A percentile compares a stretch with the other conserved stretches of the same genome.
phyloP scores from a whole-genome alignment of 2,113 vertebrate species.

The Pomatostomus ruficeps region DNA sequence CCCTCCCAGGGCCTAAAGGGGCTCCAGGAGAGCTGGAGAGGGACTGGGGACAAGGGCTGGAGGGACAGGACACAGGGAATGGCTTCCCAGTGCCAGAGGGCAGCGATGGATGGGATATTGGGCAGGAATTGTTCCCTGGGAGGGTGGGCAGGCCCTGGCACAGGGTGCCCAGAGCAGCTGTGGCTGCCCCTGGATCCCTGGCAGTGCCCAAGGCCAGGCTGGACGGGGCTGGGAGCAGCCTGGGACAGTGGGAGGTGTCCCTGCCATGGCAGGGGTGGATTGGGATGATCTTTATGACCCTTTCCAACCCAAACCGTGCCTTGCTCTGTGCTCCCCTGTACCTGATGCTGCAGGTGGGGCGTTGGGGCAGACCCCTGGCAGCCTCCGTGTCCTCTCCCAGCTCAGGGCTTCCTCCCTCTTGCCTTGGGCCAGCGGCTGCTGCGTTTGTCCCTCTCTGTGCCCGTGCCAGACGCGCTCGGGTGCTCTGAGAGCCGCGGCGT shows the following conservation, averaged over 20 bases:
- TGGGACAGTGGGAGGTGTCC: rapidly evolving
- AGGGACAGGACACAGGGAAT: background rate
- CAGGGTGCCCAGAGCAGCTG: background rate
- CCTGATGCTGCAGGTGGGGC: background rate
- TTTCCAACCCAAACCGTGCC: background rate
- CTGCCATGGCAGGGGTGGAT: background rate
- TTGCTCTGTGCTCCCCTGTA: background rate
- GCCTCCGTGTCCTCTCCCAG: background rate
- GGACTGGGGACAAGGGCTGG: background rate
- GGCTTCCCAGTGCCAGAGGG: background rate
- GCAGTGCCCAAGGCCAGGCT: rapidly evolving
- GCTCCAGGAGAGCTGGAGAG: background rate
- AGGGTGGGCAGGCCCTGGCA: background rate
- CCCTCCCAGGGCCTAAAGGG: background rate
- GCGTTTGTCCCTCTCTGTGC: background rate
- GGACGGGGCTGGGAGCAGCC: rapidly evolving
- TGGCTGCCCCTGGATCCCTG: background rate
- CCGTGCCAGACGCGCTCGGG: background rate
- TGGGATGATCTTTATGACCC: background rate
- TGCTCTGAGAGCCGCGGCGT: background rate
- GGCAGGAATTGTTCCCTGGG: rapidly evolving
- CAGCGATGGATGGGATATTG: rapidly evolving
- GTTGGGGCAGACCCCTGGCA: background rate
- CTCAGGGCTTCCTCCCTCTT: rapidly evolving
- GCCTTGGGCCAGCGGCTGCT: background rate